A percentile compares a stretch with the other conserved stretches of the same genome.
Conservation (phyloP, 2,888 invertebrate genomes). For the Melolontha melolontha region DNA sequence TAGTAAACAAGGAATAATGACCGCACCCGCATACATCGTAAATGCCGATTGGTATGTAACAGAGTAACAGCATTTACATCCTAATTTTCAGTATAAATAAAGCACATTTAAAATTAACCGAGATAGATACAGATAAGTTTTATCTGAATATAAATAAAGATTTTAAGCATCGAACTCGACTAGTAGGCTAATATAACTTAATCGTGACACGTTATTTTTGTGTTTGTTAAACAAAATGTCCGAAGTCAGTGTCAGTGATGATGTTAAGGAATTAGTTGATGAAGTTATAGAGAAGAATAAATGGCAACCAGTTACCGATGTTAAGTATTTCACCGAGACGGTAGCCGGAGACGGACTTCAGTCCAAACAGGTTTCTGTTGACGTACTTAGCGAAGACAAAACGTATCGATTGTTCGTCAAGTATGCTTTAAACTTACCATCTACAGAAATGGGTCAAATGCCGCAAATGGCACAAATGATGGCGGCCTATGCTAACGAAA, state of each 20-base stretch:
- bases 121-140: too few species aligned
- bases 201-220: too few species aligned
- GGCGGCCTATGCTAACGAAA: constrained; percentile 34
- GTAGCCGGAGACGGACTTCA: constrained; percentile 43
- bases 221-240: too few species aligned
- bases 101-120: too few species aligned
- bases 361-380: constrained; percentile 39
- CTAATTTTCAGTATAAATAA: too few species aligned
- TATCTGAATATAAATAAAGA: too few species aligned
- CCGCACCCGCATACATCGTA: too few species aligned
- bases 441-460: neutral
- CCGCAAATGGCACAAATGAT: neutral
- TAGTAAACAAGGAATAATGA: too few species aligned
- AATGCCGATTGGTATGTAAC: too few species aligned
- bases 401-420: constrained; percentile 20
- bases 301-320: neutral
- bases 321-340: neutral
- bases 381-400: constrained; percentile 26
- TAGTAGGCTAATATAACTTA: too few species aligned
- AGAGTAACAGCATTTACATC: too few species aligned
- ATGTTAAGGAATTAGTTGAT: neutral
- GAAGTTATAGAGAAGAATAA: neutral
- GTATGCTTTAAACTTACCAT: constrained; percentile 1
- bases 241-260: constrained; percentile 4
- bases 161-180: too few species aligned